Conservation (phyloP, 1,140 invertebrate genomes). For the Aphis craccivora region DNA sequence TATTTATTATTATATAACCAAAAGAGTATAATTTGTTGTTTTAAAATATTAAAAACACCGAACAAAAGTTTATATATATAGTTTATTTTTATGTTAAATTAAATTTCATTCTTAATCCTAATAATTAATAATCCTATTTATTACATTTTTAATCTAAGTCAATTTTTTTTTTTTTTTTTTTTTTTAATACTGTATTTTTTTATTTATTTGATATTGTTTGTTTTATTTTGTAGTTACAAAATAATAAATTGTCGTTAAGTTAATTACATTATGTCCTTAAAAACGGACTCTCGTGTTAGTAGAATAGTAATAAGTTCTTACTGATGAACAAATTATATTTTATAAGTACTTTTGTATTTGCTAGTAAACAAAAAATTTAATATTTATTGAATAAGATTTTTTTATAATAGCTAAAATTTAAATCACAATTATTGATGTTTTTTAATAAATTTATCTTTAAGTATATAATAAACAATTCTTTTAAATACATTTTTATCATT, state of each 20-base stretch:
- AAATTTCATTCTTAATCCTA: not conserved
- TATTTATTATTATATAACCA: not conserved
- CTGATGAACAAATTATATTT: no score
- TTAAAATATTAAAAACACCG: not conserved
- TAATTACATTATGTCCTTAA: not conserved
- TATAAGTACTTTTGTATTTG: no score
- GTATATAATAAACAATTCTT: no score
- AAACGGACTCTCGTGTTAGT: no score
- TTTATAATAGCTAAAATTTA: not conserved
- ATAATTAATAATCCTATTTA: not conserved
- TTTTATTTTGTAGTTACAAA: not conserved
- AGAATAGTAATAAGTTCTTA: no score
- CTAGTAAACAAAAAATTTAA: not conserved
- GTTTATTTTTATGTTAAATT: not conserved
- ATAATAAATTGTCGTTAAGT: not conserved
- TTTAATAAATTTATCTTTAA: not conserved
- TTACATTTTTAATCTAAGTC: not conserved
- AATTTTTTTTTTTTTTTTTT: not conserved
- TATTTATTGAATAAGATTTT: not conserved
- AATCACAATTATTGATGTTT: no score
- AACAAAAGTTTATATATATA: not conserved
- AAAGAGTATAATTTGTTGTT: not conserved
- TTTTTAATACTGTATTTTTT: no score
- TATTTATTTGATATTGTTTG: no score
- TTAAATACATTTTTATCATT: no score